Evolutionary conservation across 2,797 vertebrate species (phyloP), one percentile per base, ranked within the genome.

Genomic region (Aeoliscus strigatus): DNA sequence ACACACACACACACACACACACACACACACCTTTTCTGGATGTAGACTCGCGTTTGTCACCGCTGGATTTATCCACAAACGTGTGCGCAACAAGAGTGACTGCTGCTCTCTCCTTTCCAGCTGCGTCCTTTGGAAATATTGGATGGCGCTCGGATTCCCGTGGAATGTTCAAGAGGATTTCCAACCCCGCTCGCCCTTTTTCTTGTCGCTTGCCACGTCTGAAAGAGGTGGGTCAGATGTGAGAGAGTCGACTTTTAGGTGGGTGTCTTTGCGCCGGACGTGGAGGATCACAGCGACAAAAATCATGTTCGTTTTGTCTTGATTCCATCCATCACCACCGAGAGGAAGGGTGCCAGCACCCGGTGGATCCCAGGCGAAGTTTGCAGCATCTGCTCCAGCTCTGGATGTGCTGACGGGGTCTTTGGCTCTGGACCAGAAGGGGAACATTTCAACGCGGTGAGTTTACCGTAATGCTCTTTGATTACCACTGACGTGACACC

Each of bases 381-480:
- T 86, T 70, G 45, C 60, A 24, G 40, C 44, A 73, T 70, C 52
- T 52, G 52, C 60, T 63, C 29, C 9, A 42, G 37, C 35, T 42
- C 29, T 59, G 45, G 50, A 10, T 39, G 54, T 59, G 66, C 33
- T 48, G n/a, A n/a, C n/a, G 70, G 59, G 37, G 51, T 73, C 56
- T 52, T 39, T 70, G 70, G 73, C 70, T 77, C 75, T 63, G 52
- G 66, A 70, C 58, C 73, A n/a, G n/a, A 67, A 81, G 68, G 79
- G 80, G 77, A 66, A 73, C 71, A 45, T 79, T 82, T 50, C 63
- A 43, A 47, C 73, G 70, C 71, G 87, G 87, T 89, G 83, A 89
- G 87, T 88, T 73, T 65, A 16, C 35, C 38, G 39, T 51, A 4
- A 51, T 25, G 44, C 18, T 21, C 42, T 49, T 48, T 49, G n/a